Conservation (phyloP, 1,140 invertebrate genomes). For the Philotrypesis tridentata region DNA sequence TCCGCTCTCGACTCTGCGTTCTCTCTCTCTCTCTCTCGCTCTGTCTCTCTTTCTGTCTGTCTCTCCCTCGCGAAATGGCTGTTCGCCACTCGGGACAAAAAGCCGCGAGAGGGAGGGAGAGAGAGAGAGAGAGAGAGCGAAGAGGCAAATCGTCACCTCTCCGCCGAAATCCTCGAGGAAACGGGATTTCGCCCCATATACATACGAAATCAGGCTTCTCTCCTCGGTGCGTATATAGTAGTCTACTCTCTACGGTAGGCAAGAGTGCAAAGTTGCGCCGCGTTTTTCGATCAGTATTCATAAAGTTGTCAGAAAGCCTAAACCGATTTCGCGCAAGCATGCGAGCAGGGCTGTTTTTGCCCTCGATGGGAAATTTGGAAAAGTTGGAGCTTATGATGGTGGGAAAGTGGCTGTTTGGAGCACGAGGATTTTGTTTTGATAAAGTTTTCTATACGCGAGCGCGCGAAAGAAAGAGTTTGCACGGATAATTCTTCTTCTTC, state of each 20-base stretch:
- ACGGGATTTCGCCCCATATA: not conserved
- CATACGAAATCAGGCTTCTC: not conserved
- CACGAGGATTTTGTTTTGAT: not conserved
- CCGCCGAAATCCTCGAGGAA: conserved; percentile 18
- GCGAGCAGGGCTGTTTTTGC: not conserved
- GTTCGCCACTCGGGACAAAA: conserved; percentile 36
- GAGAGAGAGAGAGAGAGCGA: not conserved
- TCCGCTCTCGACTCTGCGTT: not conserved
- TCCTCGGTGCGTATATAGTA: not conserved
- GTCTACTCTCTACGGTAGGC: not conserved
- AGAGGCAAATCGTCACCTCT: conserved; percentile 19
- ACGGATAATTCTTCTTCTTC: not conserved
- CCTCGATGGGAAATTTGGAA: not conserved
- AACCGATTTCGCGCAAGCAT: not conserved
- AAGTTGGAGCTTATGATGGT: not conserved
- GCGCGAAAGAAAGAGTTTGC: not conserved
- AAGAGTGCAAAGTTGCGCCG: not conserved
- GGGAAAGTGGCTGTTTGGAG: not conserved
- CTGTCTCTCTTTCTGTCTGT: too few species aligned
- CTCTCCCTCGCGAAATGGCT: conserved; percentile 7
- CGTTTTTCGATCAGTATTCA: not conserved
- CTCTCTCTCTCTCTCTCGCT: not conserved
- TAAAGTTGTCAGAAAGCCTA: not conserved
- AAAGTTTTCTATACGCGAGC: not conserved
- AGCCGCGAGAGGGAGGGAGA: not conserved